Base-by-base conservation (phyloP, 2,797 vertebrate genomes). In the Gadopsis marmoratus region DNA sequence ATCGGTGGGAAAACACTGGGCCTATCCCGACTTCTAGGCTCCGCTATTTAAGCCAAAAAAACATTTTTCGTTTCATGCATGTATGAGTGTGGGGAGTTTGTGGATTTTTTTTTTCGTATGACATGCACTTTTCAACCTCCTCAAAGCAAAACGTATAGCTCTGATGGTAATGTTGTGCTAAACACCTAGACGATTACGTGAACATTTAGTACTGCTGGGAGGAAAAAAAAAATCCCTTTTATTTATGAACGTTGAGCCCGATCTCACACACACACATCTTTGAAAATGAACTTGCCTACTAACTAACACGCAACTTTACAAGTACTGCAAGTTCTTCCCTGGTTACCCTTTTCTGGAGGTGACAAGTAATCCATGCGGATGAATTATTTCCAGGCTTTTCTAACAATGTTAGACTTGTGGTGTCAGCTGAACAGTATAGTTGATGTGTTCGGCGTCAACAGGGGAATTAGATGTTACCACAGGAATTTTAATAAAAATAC, bases 1-100 rank as follows among this genome's bases (percentile, higher is more conserved):
- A 76, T 73, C 69, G 75, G 21, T 90, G 92, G 93, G 93, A 94
- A 95, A 95, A 90, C 73, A 94, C 93, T 91, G 77, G 86, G 89
- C 66, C 66, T 85, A 65, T 88, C 85, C 90, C 55, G 19, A 71
- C 14, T 75, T 63, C 2, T 54, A 29, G 16, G 5, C 23, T 8
- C 39, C 0, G 3, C 53, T 61, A 21, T 29, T 3, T 71, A 2
- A 43, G 50, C 16, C 23, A 33, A 2, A 71, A 68, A 58, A 26
- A 5, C 26, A 26, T 26, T 26, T 74, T 77, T 74, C 0, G 19
- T 85, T 84, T 80, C 67, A 74, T 62, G 4, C 13, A 48, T 17
- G 14, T 76, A 26, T 65, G 13, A 23, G 12, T 21, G 26, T 45
- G 45, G 33, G 48, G 31, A 66, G 53, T 50, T 39, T 51, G 14